These are phyloP conservation scores for Cosmorhoe ocellata DNA, from an alignment of 2,888 invertebrate genomes.

Conservation along the genomic window DNA sequence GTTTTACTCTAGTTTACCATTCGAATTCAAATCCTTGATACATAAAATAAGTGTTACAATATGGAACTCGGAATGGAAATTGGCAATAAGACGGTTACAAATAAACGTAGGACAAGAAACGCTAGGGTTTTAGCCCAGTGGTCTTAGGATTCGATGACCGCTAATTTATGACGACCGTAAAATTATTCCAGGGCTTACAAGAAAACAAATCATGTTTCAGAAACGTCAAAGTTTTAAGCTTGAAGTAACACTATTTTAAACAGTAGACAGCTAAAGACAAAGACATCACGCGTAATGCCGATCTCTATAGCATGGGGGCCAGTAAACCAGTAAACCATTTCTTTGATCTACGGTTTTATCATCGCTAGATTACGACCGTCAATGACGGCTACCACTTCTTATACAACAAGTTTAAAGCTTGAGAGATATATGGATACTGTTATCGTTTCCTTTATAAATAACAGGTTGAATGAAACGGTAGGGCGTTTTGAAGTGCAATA, in stretches of 20 bases:
- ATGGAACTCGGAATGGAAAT: slow-evolving; percentile 19
- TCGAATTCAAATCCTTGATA: slow-evolving; percentile 30
- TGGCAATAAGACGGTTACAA: slow-evolving; percentile 35
- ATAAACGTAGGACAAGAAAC: slow-evolving; percentile 16
- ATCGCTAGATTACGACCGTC: background rate
- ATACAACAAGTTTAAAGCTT: background rate
- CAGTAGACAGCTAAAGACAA: too few relatives aligned
- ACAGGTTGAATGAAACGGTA: slow-evolving; percentile 17
- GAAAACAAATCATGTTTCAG: too few relatives aligned
- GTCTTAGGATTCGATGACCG: background rate
- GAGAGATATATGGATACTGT: slow-evolving; percentile 20
- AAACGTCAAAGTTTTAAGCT: too few relatives aligned
- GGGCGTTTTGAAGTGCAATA: slow-evolving; percentile 13
- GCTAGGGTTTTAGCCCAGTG: slow-evolving; percentile 1
- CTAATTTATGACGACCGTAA: background rate
- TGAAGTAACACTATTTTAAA: too few relatives aligned
- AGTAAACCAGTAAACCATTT: too few relatives aligned
- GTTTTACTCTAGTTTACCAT: slow-evolving; percentile 34
- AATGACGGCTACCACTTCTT: background rate
- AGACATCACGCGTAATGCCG: too few relatives aligned
- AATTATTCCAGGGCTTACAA: background rate
- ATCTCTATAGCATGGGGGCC: too few relatives aligned
- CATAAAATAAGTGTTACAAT: slow-evolving; percentile 28
- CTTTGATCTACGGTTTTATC: background rate
- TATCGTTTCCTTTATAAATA: slow-evolving; percentile 26